Evolutionary conservation across 2,888 invertebrate species (phyloP), one percentile per base, ranked within the genome.

Genomic region (Machimus rusticus): DNA sequence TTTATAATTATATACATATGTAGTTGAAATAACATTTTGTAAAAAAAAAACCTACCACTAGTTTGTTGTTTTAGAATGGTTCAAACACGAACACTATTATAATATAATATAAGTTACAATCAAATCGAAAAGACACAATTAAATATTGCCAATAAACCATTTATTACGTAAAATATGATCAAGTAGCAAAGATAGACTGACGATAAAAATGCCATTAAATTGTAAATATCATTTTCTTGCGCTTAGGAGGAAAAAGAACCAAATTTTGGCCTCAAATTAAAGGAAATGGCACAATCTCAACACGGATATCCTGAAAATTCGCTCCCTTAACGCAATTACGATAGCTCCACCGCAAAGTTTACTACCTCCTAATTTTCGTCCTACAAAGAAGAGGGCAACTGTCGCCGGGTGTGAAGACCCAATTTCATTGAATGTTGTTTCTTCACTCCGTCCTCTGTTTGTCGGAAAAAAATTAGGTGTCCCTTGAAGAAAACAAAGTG

Each of bases 201-300:
- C 12, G 51, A 16, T 6, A 51, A 51, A 31, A 79, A 79, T 19
- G 51, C 46, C 9, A 4, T 87, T 19, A 46, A 87, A 12, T 8
- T 1, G n/a, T 16, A 3, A 81, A 66, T 87, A 74, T 79, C 66
- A 19, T 79, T 81, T 87, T 74, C 43, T 46, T 81, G 39, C n/a
- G 12, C 4, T 14, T 12, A 79, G n/a, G 5, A 87, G n/a, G 12
- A 1, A 55, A 87, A 23, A 37, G 57, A 82, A 81, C 23, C 66
- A 57, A 66, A 77, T 57, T 86, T 86, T 86, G 19, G 5, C 39
- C 76, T 28, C 8, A 77, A 51, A 86, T 88, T 86, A 89, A 89
- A 91, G 92, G 92, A 92, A 92, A 91, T 92, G 90, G 90, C 90
- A 89, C 91, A 90, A 90, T 91, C 90, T 91, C 88, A 90, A 90